Percentiles rank a stretch among this genome's conserved stretches.
phyloP scores from a whole-genome alignment of 2,888 invertebrate species.

The Drosophila quasianomalipes region DNA sequence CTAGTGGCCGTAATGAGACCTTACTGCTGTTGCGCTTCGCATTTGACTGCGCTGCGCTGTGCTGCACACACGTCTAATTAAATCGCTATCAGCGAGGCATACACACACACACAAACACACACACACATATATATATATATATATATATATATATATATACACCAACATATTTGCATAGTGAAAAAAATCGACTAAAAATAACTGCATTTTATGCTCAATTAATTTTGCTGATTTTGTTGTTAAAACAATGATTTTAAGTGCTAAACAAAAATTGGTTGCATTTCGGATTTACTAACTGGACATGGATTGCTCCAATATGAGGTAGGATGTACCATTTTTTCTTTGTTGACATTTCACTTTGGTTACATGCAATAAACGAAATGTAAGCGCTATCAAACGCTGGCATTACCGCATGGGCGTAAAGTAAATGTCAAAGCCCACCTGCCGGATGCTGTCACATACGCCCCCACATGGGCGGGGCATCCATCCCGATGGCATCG shows the following conservation, averaged over 20 bases:
- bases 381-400: slow-evolving; percentile 11
- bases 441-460: slow-evolving; percentile 71
- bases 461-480: slow-evolving; percentile 63
- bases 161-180: slow-evolving; percentile 1
- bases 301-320: neutral
- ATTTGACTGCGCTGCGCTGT: slow-evolving; percentile 45
- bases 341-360: slow-evolving; percentile 37
- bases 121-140: slow-evolving; percentile 10
- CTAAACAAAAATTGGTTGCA: neutral
- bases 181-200: slow-evolving; percentile 22
- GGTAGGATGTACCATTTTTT: slow-evolving; percentile 7
- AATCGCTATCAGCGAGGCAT: slow-evolving; percentile 16
- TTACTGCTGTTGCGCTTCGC: slow-evolving; percentile 63
- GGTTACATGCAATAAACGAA: slow-evolving; percentile 35
- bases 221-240: neutral
- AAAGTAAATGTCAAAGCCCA: slow-evolving; percentile 67
- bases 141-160: slow-evolving; percentile 28
- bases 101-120: slow-evolving; percentile 11
- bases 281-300: slow-evolving; percentile 3
- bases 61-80: slow-evolving; percentile 58
- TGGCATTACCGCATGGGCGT: slow-evolving; percentile 50
- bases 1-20: slow-evolving; percentile 73
- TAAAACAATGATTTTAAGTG: slow-evolving; percentile 8
- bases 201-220: neutral
- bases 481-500: slow-evolving; percentile 24